Conservation (phyloP, 2,888 invertebrate species). For the Andrena flavipes region DNA sequence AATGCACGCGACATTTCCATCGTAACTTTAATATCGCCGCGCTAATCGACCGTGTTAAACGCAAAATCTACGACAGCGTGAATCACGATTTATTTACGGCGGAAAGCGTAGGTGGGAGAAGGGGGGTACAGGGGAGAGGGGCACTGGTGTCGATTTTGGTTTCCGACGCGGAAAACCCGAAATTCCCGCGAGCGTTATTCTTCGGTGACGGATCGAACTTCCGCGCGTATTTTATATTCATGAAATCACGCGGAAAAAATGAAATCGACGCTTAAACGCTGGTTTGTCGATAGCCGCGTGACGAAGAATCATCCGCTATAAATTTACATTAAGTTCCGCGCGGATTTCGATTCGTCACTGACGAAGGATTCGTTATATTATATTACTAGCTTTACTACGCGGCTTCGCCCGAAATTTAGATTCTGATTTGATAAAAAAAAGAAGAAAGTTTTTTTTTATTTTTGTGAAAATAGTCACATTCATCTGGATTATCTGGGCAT, state of each 20-base stretch:
- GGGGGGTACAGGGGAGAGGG: not conserved
- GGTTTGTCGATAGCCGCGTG: not conserved
- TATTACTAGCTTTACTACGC: too few species aligned
- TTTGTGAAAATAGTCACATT: too few species aligned
- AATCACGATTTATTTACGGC: constrained; percentile 3
- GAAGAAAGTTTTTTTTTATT: too few species aligned
- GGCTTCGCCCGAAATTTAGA: too few species aligned
- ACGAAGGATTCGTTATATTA: too few species aligned
- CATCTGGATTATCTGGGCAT: too few species aligned
- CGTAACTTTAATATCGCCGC: not conserved
- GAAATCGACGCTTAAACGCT: constrained; percentile 21
- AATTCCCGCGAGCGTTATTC: constrained; percentile 13
- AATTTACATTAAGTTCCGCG: not conserved
- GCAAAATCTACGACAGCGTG: not conserved
- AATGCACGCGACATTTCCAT: not conserved
- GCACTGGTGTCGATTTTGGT: constrained; percentile 3
- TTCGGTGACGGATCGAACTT: not conserved
- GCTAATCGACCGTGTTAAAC: not conserved
- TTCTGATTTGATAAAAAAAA: too few species aligned
- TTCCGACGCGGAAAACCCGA: not conserved
- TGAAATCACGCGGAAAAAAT: constrained; percentile 30
- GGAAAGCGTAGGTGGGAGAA: not conserved
- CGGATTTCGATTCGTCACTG: too few species aligned
- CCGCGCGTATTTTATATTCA: constrained; percentile 10
- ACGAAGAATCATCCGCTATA: not conserved